Percentiles rank a stretch among this genome's conserved stretches.
Conservation (phyloP, 2,888 invertebrate genomes). For the Chromoteleia sp. region DNA sequence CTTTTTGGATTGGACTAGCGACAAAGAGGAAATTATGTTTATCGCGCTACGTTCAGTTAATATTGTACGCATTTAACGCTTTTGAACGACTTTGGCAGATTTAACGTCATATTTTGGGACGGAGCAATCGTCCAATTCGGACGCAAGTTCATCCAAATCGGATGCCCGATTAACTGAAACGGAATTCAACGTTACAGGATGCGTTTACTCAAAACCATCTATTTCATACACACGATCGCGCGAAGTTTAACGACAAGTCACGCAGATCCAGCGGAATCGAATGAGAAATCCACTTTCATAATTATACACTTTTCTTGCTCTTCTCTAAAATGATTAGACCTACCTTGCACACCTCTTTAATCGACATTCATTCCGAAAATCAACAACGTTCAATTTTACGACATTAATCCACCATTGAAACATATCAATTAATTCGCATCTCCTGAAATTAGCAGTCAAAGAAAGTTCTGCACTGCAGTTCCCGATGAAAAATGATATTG, state of each 20-base stretch:
- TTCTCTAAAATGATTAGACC: constrained; percentile 25
- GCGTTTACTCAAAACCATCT: too few relatives aligned
- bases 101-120: constrained; percentile 59
- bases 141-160: not conserved
- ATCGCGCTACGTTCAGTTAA: constrained; percentile 48
- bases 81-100: constrained; percentile 38
- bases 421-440: constrained; percentile 73
- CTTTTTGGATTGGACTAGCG: constrained; percentile 26
- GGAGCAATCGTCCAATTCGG: too few relatives aligned
- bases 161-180: too few relatives aligned
- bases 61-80: constrained; percentile 43
- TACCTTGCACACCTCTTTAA: not conserved
- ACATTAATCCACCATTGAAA: constrained; percentile 66
- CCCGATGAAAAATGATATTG: constrained; percentile 65
- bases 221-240: too few relatives aligned
- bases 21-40: constrained; percentile 48
- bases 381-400: constrained; percentile 41
- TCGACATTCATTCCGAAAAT: constrained; percentile 11
- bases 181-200: too few relatives aligned
- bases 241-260: too few relatives aligned
- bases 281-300: too few relatives aligned
- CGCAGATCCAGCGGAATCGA: too few relatives aligned
- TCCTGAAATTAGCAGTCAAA: constrained; percentile 60
- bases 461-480: constrained; percentile 68
- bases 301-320: too few relatives aligned